Conservation (phyloP, 2,888 invertebrate species). For the Cyaniris semiargus region DNA sequence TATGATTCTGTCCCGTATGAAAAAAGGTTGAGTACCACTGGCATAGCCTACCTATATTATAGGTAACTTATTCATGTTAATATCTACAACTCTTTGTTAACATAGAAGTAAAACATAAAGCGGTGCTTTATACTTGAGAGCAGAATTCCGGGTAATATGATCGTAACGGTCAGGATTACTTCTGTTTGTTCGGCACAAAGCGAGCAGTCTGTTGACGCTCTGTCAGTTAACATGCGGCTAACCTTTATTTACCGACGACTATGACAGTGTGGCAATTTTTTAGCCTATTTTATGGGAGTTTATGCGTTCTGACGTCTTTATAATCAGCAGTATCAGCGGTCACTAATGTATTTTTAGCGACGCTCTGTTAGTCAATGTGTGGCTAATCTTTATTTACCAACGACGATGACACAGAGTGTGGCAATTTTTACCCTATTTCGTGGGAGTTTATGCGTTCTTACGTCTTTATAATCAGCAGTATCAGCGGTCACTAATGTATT, state of each 20-base stretch:
- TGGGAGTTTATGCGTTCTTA: slow-evolving; percentile 12
- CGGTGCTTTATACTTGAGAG: background rate
- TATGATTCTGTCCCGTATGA: too few relatives aligned
- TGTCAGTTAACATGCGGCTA: slow-evolving; percentile 73
- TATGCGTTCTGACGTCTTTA: slow-evolving; percentile 11
- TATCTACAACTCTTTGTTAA: background rate
- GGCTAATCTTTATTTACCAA: slow-evolving; percentile 51
- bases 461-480: background rate
- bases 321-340: background rate
- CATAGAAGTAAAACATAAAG: background rate
- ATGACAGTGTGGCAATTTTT: slow-evolving; percentile 33
- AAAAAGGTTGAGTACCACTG: too few relatives aligned
- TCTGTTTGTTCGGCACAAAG: slow-evolving; percentile 74
- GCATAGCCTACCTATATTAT: too few relatives aligned
- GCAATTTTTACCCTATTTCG: background rate
- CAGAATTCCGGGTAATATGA: slow-evolving; percentile 36
- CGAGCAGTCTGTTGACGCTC: slow-evolving; percentile 73
- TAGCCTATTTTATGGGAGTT: slow-evolving; percentile 29
- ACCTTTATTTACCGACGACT: slow-evolving; percentile 64
- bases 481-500: slow-evolving; percentile 48
- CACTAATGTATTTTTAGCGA: slow-evolving; percentile 65
- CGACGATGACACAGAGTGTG: background rate
- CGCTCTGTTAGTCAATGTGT: slow-evolving; percentile 73
- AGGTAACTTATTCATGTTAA: background rate
- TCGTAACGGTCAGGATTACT: slow-evolving; percentile 52